Percentiles rank a stretch among this genome's conserved stretches.
Evolutionary conservation across 2,888 invertebrate species (phyloP).

Genomic region (Drosophila nr. perissopoda): DNA sequence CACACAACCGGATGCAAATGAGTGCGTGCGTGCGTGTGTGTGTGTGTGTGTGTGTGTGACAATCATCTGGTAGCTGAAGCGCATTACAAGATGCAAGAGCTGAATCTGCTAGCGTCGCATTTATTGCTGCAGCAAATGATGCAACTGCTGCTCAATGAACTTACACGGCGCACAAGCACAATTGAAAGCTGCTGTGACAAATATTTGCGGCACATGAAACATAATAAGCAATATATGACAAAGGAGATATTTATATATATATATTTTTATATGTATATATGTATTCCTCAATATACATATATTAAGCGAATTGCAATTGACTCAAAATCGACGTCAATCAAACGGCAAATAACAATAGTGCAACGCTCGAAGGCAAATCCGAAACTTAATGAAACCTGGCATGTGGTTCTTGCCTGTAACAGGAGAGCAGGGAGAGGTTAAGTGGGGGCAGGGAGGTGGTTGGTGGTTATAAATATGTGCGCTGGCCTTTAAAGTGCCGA

Average conservation of each 20-base stretch:
- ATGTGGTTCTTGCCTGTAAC: background rate
- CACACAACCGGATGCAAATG: background rate
- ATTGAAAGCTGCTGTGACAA: constrained; percentile 44
- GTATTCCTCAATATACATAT: background rate
- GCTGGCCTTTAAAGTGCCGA: constrained; percentile 50
- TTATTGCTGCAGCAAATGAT: constrained; percentile 43
- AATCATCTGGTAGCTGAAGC: constrained; percentile 43
- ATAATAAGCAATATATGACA: constrained; percentile 48
- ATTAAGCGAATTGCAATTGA: constrained; percentile 18
- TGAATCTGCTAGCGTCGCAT: constrained; percentile 38
- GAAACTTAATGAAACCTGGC: constrained; percentile 50
- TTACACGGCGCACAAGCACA: constrained; percentile 14
- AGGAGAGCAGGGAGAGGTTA: background rate
- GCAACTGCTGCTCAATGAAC: constrained; percentile 37
- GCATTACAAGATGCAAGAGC: constrained; percentile 36
- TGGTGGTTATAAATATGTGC: background rate
- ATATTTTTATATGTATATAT: background rate
- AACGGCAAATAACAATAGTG: constrained; percentile 47
- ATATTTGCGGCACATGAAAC: constrained; percentile 61
- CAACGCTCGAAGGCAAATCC: constrained; percentile 24
- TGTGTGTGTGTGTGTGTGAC: constrained; percentile 27
- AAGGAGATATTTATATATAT: background rate
- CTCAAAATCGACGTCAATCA: constrained; percentile 47
- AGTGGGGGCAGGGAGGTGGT: background rate
- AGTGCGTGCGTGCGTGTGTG: constrained; percentile 16